Conservation (phyloP, 2,888 invertebrate species). For the Dolichopus griseipennis region DNA sequence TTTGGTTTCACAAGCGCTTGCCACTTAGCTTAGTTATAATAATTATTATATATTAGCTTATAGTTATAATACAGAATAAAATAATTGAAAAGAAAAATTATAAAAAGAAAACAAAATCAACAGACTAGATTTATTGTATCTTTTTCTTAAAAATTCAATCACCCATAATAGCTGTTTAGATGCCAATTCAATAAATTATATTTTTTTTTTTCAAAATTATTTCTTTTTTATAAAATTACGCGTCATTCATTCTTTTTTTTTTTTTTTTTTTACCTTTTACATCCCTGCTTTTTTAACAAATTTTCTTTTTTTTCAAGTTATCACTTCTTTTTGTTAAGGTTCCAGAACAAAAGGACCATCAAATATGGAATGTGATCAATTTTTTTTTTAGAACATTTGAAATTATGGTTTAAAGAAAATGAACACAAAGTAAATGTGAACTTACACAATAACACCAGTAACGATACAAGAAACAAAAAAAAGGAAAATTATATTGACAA, state of each 20-base stretch:
- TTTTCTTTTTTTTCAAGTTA: no score
- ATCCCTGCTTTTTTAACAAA: not conserved
- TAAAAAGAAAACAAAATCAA: no score
- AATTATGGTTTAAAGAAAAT: not conserved
- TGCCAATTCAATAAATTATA: not conserved
- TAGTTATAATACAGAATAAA: no score
- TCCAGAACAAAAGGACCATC: not conserved
- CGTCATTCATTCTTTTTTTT: not conserved
- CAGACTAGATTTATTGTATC: not conserved
- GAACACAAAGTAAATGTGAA: not conserved
- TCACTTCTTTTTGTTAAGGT: not conserved
- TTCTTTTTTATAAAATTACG: not conserved
- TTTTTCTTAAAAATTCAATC: not conserved
- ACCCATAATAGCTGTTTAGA: not conserved
- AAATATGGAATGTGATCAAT: not conserved
- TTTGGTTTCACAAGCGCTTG: no score
- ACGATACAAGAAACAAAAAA: not conserved
- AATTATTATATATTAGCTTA: no score
- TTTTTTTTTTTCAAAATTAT: not conserved
- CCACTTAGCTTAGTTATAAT: no score
- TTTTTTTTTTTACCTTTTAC: no score
- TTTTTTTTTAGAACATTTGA: not conserved
- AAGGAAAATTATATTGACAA: not conserved
- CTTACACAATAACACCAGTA: no score
- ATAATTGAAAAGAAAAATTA: no score